A percentile compares a stretch with the other conserved stretches of the same genome.
phyloP scores from a whole-genome alignment of 2,797 vertebrate genomes.

The Pseudochirops cupreus region DNA sequence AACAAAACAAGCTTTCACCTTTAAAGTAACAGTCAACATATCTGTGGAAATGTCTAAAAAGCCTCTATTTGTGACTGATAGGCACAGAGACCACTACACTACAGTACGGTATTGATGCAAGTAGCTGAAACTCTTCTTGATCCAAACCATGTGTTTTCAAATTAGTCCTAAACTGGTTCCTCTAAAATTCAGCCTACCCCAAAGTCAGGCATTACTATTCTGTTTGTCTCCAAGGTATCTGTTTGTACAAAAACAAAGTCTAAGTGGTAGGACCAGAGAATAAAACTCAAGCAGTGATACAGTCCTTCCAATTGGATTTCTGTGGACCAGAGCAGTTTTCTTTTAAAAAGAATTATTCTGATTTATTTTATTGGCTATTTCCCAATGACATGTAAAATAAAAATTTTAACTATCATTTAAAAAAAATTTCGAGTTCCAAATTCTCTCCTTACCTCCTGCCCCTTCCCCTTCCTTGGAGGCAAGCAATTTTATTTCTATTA shows the following conservation, averaged over 20 bases:
- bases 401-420: neutral
- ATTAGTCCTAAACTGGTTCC: conserved; percentile 52
- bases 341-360: neutral
- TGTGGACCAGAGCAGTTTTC: neutral
- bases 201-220: conserved; percentile 46
- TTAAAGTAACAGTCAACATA: conserved; percentile 45
- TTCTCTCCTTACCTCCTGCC: neutral
- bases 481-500: neutral
- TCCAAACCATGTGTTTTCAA: conserved; percentile 69
- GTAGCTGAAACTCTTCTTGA: conserved; percentile 13
- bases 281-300: conserved; percentile 55
- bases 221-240: conserved; percentile 50
- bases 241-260: conserved; percentile 49
- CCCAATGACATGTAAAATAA: neutral
- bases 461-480: neutral
- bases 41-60: conserved; percentile 35
- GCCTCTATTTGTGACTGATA: conserved; percentile 44
- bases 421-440: neutral
- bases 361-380: too few relatives aligned
- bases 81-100: conserved; percentile 45
- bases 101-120: conserved; percentile 42
- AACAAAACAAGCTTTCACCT: conserved; percentile 56
- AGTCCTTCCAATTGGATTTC: conserved; percentile 46
- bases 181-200: conserved; percentile 62
- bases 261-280: conserved; percentile 48